Evolutionary conservation across 1,140 invertebrate genomes (phyloP).

Genomic region (Plectrocnemia conspersa): DNA sequence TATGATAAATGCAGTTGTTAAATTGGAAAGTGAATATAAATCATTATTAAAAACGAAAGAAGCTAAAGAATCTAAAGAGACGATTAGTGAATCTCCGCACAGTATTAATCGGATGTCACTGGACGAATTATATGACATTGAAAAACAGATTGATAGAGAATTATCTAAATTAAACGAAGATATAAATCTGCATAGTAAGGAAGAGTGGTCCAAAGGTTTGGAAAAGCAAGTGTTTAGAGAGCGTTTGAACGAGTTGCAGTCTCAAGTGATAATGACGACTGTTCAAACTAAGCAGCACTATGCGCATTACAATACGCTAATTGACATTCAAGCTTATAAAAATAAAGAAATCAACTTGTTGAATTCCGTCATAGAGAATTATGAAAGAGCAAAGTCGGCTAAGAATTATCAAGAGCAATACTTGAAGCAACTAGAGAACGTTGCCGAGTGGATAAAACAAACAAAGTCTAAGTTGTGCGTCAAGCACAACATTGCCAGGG

Average conservation of each 20-base stretch:
- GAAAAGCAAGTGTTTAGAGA: slow-evolving; percentile 11
- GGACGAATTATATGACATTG: slow-evolving; percentile 11
- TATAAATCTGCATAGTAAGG: neutral
- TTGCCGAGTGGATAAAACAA: slow-evolving; percentile 15
- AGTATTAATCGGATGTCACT: neutral
- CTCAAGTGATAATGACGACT: slow-evolving; percentile 13
- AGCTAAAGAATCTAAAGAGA: neutral
- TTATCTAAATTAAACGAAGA: slow-evolving; percentile 9
- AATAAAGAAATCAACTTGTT: slow-evolving; percentile 17
- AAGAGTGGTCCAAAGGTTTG: slow-evolving; percentile 12
- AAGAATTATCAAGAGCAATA: slow-evolving; percentile 21
- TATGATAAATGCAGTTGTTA: slow-evolving; percentile 3
- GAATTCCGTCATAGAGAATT: slow-evolving; percentile 18
- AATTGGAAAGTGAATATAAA: slow-evolving; percentile 8
- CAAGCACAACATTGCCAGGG: slow-evolving; percentile 7
- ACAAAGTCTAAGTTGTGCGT: slow-evolving; percentile 1
- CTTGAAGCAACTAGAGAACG: slow-evolving; percentile 14
- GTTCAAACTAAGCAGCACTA: slow-evolving; percentile 19
- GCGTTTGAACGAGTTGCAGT: slow-evolving; percentile 15
- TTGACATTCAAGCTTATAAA: slow-evolving; percentile 19
- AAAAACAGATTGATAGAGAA: slow-evolving; percentile 8
- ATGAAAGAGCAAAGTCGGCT: slow-evolving; percentile 9
- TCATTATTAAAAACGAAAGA: neutral
- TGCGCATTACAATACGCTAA: slow-evolving; percentile 14
- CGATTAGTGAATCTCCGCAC: neutral